Conservation (phyloP, 2,888 invertebrate species). For the Oxycera nigricornis region DNA sequence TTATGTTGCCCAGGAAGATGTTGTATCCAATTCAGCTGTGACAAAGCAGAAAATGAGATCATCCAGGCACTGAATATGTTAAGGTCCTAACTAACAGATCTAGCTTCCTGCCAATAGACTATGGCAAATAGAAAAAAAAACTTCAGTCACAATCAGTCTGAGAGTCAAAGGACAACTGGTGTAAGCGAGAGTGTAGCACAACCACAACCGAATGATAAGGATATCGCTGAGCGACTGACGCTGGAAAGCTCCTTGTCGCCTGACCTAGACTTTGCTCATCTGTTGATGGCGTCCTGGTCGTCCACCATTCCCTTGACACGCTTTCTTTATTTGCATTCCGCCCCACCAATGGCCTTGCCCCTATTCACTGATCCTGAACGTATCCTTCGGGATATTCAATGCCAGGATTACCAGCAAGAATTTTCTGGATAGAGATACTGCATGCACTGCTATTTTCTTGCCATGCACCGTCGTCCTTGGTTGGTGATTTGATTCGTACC, state of each 20-base stretch:
- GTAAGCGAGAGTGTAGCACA: constrained; percentile 12
- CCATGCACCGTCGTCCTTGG: no score
- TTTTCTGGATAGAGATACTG: no score
- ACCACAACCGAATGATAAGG: constrained; percentile 25
- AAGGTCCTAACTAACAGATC: not conserved
- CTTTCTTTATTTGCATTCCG: not conserved
- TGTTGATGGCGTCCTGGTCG: constrained; percentile 31
- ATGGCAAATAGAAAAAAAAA: not conserved
- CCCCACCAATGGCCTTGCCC: constrained; percentile 13
- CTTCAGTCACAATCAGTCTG: not conserved
- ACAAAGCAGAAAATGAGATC: not conserved
- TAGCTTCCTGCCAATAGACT: not conserved
- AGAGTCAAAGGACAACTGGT: not conserved
- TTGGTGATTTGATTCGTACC: no score
- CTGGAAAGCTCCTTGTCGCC: constrained; percentile 17
- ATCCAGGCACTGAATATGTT: not conserved
- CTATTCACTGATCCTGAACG: not conserved
- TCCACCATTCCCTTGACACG: constrained; percentile 27
- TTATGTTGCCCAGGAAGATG: not conserved
- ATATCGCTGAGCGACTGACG: constrained; percentile 30
- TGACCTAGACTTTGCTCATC: constrained; percentile 35
- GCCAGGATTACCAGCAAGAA: not conserved
- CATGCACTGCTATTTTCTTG: no score
- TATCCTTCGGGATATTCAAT: constrained; percentile 24
- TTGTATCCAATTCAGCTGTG: not conserved